These are phyloP conservation scores for Felis chaus DNA, from an alignment of 2,113 vertebrate genomes.

Conservation along the genomic window DNA sequence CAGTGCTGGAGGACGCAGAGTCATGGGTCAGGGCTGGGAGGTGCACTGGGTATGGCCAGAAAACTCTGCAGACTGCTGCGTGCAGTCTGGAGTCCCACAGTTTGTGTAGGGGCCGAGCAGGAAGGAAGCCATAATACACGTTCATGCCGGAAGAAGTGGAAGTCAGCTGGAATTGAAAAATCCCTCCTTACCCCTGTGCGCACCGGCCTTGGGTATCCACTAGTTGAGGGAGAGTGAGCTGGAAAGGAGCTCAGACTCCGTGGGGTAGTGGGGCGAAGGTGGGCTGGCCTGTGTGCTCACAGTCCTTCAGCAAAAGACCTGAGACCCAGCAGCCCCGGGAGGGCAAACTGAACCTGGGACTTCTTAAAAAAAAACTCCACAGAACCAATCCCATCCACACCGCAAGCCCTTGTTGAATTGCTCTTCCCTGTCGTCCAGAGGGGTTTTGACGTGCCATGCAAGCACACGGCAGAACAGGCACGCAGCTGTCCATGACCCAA, in stretches of 20 bases:
- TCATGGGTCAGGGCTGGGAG: rapidly evolving
- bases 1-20: background rate
- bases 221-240: background rate
- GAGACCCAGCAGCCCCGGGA: background rate
- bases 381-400: rapidly evolving
- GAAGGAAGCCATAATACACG: background rate
- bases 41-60: no score
- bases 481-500: background rate
- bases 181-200: background rate
- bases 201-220: background rate
- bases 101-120: no score
- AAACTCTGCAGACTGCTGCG: background rate
- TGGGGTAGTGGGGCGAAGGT: rapidly evolving
- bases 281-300: background rate
- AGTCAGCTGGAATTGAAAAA: background rate
- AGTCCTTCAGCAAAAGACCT: background rate
- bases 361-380: background rate
- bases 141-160: background rate
- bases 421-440: background rate
- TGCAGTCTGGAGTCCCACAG: background rate
- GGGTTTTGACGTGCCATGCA: background rate
- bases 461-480: rapidly evolving
- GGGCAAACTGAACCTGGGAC: background rate
- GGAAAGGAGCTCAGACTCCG: background rate
- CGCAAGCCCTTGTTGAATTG: background rate